These are phyloP conservation scores for Nemapogon koenigi DNA, from an alignment of 2,888 invertebrate genomes.

Conservation along the genomic window DNA sequence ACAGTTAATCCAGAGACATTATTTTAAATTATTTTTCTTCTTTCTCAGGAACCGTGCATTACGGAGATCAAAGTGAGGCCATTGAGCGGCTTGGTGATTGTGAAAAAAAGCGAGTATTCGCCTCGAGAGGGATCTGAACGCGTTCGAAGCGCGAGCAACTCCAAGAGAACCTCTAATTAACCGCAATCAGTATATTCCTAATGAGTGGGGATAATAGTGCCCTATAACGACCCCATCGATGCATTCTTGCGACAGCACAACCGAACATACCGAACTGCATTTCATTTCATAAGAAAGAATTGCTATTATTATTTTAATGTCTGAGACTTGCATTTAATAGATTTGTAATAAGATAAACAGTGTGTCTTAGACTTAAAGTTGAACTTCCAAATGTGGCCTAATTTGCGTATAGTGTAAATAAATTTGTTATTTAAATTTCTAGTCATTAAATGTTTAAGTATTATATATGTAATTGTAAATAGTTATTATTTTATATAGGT, in stretches of 20 bases:
- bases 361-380: too few species aligned
- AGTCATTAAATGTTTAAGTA: slow-evolving; percentile 50
- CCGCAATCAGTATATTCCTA: slow-evolving; percentile 65
- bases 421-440: slow-evolving; percentile 37
- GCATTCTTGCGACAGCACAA: slow-evolving; percentile 41
- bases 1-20: slow-evolving; percentile 12
- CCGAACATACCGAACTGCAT: slow-evolving; percentile 31
- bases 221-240: slow-evolving; percentile 57
- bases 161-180: slow-evolving; percentile 58
- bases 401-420: too few species aligned
- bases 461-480: slow-evolving; percentile 14
- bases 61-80: slow-evolving; percentile 57
- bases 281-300: slow-evolving; percentile 28
- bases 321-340: too few species aligned
- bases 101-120: slow-evolving; percentile 58
- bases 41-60: slow-evolving; percentile 51
- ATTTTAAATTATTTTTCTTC: slow-evolving; percentile 30
- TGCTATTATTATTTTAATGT: too few species aligned
- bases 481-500: not conserved
- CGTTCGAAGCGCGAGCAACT: slow-evolving; percentile 43
- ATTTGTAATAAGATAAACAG: too few species aligned
- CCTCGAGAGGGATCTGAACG: slow-evolving; percentile 40
- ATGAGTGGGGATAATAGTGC: slow-evolving; percentile 62
- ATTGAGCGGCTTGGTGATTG: slow-evolving; percentile 55
- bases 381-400: slow-evolving; percentile 37